Base-by-base conservation (phyloP, 2,888 invertebrate species). In the Euplagia quadripunctaria region DNA sequence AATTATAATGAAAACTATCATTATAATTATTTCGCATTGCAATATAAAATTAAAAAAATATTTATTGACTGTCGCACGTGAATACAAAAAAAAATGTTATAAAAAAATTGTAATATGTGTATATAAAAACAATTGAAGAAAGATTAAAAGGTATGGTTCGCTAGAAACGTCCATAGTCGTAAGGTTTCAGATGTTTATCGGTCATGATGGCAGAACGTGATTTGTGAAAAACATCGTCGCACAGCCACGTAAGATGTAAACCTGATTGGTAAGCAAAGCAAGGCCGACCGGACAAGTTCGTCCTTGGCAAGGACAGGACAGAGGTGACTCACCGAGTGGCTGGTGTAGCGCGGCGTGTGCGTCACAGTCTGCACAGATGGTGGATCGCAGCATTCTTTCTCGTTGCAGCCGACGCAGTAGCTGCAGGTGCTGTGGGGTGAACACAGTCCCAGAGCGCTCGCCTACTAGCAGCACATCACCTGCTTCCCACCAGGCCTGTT, bases 361-460 rank as follows among this genome's bases (percentile, higher is more conserved):
- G 90, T 95, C 96, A 88, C 96, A 95, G 87, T 95, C 95, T 2
- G 95, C 94, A 90, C 96, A 94, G 82, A 95, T 93, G 72, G 96
- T 92, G 81, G 96, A 97, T 82, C 97, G 95, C 88, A 95, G 90
- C 93, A 96, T 93, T 71, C 97, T 92, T 89, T 97, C 96, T 82
- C 97, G 96, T 94, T 97, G 96, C 90, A 97, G 93, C 85, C 97
- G 94, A 80, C 97, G 96, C 90, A 97, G 94, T 84, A 97, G 96
- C 90, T 97, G 97, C 86, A 97, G 94, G 88, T 97, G 97, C 89
- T 97, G 97, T 66, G 97, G 97, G 68, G 97, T 96, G 90, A 97
- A 97, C 81, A 97, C 97, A 78, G 97, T 97, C 70, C 96, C 96
- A 77, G 95, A 94, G 75, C 94, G 91, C 82, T 96, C 96, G 79